Percentiles rank a stretch among this genome's conserved stretches.
These are phyloP conservation scores for Hippocampus comes DNA, from an alignment of 2,113 vertebrate genomes.

Conservation along the genomic window DNA sequence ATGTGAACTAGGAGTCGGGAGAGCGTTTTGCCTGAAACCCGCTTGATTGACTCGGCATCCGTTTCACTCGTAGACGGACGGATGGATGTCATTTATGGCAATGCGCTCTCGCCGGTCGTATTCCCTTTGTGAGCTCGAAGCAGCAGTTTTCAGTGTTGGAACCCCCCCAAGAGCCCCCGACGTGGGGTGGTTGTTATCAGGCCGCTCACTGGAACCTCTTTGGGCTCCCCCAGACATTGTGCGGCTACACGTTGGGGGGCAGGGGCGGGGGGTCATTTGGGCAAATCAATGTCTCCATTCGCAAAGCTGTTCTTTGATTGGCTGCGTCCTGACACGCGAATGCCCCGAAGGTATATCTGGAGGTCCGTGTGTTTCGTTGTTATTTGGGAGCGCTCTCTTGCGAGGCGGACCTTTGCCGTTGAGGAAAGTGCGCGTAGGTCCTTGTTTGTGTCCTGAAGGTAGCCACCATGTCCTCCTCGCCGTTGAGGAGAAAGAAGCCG, in stretches of 20 bases:
- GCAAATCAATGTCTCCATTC: too few species aligned
- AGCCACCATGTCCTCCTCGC: slow-evolving; percentile 1
- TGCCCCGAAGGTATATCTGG: too few species aligned
- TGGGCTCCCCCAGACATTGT: background rate
- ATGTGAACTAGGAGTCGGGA: background rate
- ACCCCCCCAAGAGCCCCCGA: too few species aligned
- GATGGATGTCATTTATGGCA: slow-evolving; percentile 4
- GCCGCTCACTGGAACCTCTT: background rate
- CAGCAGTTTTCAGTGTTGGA: too few species aligned
- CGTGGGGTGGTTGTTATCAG: background rate
- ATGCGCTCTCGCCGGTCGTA: slow-evolving; percentile 5
- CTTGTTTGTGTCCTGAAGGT: background rate
- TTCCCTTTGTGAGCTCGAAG: background rate
- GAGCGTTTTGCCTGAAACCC: background rate
- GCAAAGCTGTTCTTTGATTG: too few species aligned
- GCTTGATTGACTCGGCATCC: background rate
- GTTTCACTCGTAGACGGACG: background rate
- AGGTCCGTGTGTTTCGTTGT: too few species aligned
- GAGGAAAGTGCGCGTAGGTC: background rate
- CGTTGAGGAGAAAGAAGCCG: slow-evolving; percentile 1
- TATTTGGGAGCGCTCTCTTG: background rate
- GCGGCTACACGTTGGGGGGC: too few species aligned
- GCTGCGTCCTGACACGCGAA: too few species aligned
- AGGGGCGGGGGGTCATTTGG: too few species aligned
- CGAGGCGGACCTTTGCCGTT: background rate